Evolutionary conservation across 2,113 vertebrate species (phyloP), one percentile per base, ranked within the genome.

Genomic region (Ptilorrhoa leucosticta): DNA sequence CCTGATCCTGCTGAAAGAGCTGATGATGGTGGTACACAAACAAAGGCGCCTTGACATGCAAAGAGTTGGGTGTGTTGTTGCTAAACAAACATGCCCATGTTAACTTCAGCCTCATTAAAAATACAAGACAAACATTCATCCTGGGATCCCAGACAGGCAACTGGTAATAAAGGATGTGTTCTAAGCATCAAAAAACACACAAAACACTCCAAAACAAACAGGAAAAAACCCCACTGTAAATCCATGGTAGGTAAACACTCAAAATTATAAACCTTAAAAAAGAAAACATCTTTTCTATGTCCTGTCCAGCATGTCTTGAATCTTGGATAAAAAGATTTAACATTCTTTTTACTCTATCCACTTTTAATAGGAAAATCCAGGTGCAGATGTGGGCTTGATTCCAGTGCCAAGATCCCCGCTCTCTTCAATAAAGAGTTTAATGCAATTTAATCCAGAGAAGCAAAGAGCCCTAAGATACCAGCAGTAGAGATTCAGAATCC

Each of bases 331-430:
- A 96, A 95, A 56, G 81, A 95, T 96, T 94, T 96, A 89, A 91
- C 50, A 76, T 96, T 95, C 94, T 90, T 96, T 96, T 97, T 96
- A 81, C 83, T 97, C 96, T 96, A 93, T 93, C 94, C 91, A 92
- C 79, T 97, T 97, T 85, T 90, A 94, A 92, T 95, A 94, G 95
- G 91, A 96, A 98, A 97, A 97, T 87, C 92, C 97, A 98, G 96
- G 97, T 97, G 95, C 94, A 97, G 92, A 97, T 95, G 68, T 89
- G 83, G 83, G 78, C 90, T 95, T 95, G 88, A 93, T 91, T 97
- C 82, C 77, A 72, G 47, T 93, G 91, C 96, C 97, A 97, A 96
- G 88, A 80, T 97, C 92, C 95, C 93, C 96, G 89, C 80, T 94
- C 95, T 96, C 81, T 86, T 98, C 96, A 98, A 96, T 96, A 94